A percentile compares a stretch with the other conserved stretches of the same genome.
Evolutionary conservation across 2,113 vertebrate genomes (phyloP).

Genomic region (Cariama cristata): DNA sequence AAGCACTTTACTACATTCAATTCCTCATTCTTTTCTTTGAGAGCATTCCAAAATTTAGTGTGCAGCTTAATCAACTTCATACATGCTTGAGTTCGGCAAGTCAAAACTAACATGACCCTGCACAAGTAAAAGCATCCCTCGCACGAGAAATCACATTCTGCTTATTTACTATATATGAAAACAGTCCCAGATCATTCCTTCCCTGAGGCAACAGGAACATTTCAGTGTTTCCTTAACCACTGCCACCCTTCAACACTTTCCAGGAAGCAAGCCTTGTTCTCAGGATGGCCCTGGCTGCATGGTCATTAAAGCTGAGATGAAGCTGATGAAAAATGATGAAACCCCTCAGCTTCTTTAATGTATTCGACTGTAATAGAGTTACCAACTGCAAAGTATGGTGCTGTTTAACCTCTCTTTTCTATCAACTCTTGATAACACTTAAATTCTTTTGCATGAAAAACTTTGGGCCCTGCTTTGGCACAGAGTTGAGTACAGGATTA

Average conservation of each 20-base stretch:
- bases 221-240: conserved; percentile 44
- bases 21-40: conserved; percentile 47
- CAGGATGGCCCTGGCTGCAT: neutral
- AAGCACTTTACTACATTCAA: neutral
- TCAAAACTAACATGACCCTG: conserved; percentile 59
- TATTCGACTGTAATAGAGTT: neutral
- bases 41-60: conserved; percentile 44
- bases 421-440: neutral
- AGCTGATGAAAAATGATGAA: conserved; percentile 1
- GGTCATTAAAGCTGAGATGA: conserved; percentile 46
- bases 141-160: conserved; percentile 48
- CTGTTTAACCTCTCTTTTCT: neutral
- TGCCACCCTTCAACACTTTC: neutral
- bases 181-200: conserved; percentile 11
- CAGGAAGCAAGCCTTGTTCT: conserved; percentile 36
- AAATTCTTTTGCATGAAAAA: neutral
- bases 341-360: neutral
- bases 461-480: neutral
- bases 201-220: conserved; percentile 39
- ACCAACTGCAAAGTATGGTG: neutral
- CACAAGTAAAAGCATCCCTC: neutral
- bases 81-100: conserved; percentile 34
- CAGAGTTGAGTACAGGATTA: neutral
- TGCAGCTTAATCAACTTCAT: conserved; percentile 42
- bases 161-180: conserved; percentile 45